Conservation (phyloP, 1,140 invertebrate species). For the Cephus cinctus region DNA sequence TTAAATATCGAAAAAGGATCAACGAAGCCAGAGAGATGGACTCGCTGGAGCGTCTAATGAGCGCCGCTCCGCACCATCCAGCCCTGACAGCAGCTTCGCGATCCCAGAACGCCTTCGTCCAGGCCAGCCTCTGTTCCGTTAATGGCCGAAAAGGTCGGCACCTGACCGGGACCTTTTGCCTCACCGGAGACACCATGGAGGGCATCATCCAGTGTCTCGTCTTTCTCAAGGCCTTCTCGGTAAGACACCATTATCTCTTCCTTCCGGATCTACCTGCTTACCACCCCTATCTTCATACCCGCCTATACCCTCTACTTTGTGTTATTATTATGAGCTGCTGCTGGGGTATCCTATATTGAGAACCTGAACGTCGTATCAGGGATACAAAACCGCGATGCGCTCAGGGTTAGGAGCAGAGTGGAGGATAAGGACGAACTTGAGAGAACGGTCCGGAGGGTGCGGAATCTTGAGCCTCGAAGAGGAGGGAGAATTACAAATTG, state of each 20-base stretch:
- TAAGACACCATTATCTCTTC: constrained; percentile 57
- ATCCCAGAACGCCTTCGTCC: constrained; percentile 70
- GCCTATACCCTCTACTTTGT: not conserved
- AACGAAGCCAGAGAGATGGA: constrained; percentile 60
- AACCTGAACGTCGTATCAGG: not conserved
- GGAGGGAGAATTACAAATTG: too few relatives aligned
- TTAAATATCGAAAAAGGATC: constrained; percentile 13
- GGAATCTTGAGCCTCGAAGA: too few relatives aligned
- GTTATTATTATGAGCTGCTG: too few relatives aligned
- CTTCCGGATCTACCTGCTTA: not conserved
- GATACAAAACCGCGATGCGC: too few relatives aligned
- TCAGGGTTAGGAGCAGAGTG: too few relatives aligned
- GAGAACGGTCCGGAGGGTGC: too few relatives aligned
- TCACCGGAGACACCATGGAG: constrained; percentile 87
- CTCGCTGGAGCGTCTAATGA: constrained; percentile 75
- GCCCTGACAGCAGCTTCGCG: constrained; percentile 60
- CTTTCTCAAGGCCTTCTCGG: constrained; percentile 88
- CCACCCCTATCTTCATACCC: constrained; percentile 4
- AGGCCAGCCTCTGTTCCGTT: constrained; percentile 73
- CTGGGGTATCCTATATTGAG: too few relatives aligned
- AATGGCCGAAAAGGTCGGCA: constrained; percentile 76
- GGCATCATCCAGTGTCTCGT: constrained; percentile 90
- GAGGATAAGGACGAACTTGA: too few relatives aligned
- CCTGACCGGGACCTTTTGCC: constrained; percentile 81
- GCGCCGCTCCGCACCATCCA: constrained; percentile 65